Evolutionary conservation across 1,140 invertebrate genomes (phyloP), one percentile per base, ranked within the genome.

Genomic region (Caenorhabditis tropicalis): DNA sequence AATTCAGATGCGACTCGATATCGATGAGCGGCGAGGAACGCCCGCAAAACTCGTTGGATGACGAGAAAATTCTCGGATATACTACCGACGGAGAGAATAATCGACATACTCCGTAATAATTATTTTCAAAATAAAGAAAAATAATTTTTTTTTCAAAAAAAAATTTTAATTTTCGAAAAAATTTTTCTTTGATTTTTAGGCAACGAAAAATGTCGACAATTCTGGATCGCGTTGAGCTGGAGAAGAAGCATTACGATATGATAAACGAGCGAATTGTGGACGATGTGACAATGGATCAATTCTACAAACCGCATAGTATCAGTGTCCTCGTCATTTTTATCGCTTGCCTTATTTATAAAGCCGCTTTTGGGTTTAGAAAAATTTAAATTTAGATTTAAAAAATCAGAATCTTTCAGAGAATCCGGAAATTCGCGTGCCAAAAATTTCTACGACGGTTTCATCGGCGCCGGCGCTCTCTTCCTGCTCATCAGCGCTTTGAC

Each of bases 261-360:
- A 74, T 74, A 19, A 97, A 98, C 92, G 96, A 97, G 92, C 94
- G 95, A 87, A 95, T 95, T 15, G 97, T 99, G 3, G 96, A 99
- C 92, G 96, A 99, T 92, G 98, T 99, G 89, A 97, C 96, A 12
- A 92, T 99, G 88, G 95, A 97, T 91, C 95, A 98, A 91, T 98
- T 99, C 92, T 99, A 99, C 91, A 97, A 96, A 92, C 96, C 97
- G 19, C 97, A 99, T 91, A 98, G 96, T 0, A 95, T 99, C 84
- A 96, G 96, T 36, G 91, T 99, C 56, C 93, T 99, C 53, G 93
- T 95, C 27, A 94, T 96, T 33, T 16, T 85, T 16, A 51, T 39
- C 58, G 56, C 84, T 2, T 83, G 43, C 49, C 27, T 70, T 74
- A 27, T 86, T 48, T 87, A 65, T 81, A 85, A 85, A 21, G 74